Evolutionary conservation across 2,113 vertebrate species (phyloP).

Genomic region (Mesembrinibis cayennensis): DNA sequence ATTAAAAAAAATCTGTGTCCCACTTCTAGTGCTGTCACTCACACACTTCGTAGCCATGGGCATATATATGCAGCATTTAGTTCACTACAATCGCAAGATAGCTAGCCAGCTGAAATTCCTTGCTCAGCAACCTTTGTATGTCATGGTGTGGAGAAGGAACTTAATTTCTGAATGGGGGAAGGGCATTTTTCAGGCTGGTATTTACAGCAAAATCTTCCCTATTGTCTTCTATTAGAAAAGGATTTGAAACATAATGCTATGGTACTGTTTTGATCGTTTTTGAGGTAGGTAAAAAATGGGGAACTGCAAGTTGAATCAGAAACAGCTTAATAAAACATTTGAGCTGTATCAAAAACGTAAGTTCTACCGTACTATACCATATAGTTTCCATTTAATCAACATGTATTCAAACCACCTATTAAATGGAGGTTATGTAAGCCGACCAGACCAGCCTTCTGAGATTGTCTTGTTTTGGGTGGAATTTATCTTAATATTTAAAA

Average conservation of each 20-base stretch:
- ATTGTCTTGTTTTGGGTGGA: not conserved
- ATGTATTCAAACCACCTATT: not conserved
- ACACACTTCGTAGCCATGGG: rapidly evolving
- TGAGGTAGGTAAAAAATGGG: not conserved
- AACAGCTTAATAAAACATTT: not conserved
- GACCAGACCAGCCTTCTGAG: not conserved
- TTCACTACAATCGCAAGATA: not conserved
- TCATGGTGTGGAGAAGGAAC: not conserved
- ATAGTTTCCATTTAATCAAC: not conserved
- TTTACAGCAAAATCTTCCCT: not conserved
- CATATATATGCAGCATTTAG: not conserved
- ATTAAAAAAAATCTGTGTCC: not conserved
- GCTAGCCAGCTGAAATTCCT: not conserved
- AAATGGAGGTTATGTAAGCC: not conserved
- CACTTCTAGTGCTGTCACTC: not conserved
- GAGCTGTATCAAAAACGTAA: not conserved
- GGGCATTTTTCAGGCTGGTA: not conserved
- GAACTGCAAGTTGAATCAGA: not conserved
- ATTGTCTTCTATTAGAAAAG: not conserved
- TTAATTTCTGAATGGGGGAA: not conserved
- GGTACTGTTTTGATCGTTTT: not conserved
- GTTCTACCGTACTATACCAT: not conserved
- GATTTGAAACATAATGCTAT: not conserved
- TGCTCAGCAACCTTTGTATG: not conserved
- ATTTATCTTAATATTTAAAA: not conserved